Evolutionary conservation across 2,888 invertebrate species (phyloP), one percentile per base, ranked within the genome.

Genomic region (Tenthredo amoena): DNA sequence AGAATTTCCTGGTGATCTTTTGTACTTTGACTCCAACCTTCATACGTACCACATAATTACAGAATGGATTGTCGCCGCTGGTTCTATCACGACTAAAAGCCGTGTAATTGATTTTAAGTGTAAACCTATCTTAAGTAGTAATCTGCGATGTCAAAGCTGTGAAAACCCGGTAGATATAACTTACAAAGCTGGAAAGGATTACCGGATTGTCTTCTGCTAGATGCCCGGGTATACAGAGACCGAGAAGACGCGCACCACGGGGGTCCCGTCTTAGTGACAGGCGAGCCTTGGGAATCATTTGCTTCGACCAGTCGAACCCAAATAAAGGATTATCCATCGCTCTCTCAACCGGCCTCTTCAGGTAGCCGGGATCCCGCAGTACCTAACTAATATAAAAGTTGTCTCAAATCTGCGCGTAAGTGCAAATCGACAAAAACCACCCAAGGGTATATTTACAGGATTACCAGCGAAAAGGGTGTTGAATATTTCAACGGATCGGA

Each of bases 321-420:
- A 88, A 88, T 88, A 87, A 86, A 88, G 89, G 89, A 89, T 90
- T 88, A 89, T 89, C 89, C 88, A 84, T 82, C 83, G 43, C 85
- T 84, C 82, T 85, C 77, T 85, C 81, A 26, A 68, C 77, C 37
- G 37, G 58, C 37, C 81, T 81, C 40, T 81, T 83, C 83, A 71
- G 83, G 83, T 83, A 71, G 83, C 81, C 7, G 37, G 18, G 50
- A 31, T 77, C 55, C 50, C 31, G 34, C 77, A 21, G 40, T 77
- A 55, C 15, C 50, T 34, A 68, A 62, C 26, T 62, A 62, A 62
- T 68, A 40, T 74, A 9, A 50, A 50, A 50, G 77, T 55, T 18
- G 26, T 12, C 18, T 55, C 26, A 77, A 77, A 77, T 50, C 47
- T 34, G 31, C 77, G 31, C 55, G 10, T 77, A 34, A 43, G 5